Evolutionary conservation across 2,888 invertebrate species (phyloP), one percentile per base, ranked within the genome.

Genomic region (Ctenicera cuprea): DNA sequence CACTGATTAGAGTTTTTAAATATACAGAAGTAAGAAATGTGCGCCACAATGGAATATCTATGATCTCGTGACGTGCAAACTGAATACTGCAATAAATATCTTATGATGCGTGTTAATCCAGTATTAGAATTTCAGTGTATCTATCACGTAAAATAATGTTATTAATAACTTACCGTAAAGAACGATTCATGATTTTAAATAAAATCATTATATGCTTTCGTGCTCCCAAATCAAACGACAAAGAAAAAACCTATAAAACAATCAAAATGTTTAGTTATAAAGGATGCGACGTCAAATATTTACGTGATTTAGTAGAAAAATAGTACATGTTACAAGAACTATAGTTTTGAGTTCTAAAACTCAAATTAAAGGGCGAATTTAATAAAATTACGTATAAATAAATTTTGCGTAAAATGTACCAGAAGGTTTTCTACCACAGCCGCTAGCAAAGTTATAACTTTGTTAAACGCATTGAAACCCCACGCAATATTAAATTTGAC

Each of bases 401-500:
- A 33, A 45, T 45, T 45, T 45, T 45, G 18, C 16, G 4, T 45
- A 45, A 45, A 45, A 45, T 45, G 16, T 45, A 45, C 45, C 45
- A 18, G 5, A 45, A 45, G 18, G 14, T 45, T 45, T 14, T 45
- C 18, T 18, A 45, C 33, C 33, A 33, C 45, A 45, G 18, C 26
- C 33, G 20, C 54, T 30, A 30, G n/a, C 30, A 54, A 54, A 33
- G 14, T 14, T 54, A 12, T 54, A 54, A 54, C 30, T 8, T 54
- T 30, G 33, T 54, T 54, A 54, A 54, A 26, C 14, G 54, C 54
- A 54, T 20, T 54, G 33, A 54, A 54, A 54, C 30, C n/a, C 22
- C n/a, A 16, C 30, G 8, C 14, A 54, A 54, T 54, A 54, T 54
- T 54, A 54, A 54, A 54, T 54, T 54, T 54, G 54, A 33, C 54